These are phyloP conservation scores for Blastomussa wellsi DNA, from an alignment of 92 coral and sea anemone genomes.

Conservation along the genomic window DNA sequence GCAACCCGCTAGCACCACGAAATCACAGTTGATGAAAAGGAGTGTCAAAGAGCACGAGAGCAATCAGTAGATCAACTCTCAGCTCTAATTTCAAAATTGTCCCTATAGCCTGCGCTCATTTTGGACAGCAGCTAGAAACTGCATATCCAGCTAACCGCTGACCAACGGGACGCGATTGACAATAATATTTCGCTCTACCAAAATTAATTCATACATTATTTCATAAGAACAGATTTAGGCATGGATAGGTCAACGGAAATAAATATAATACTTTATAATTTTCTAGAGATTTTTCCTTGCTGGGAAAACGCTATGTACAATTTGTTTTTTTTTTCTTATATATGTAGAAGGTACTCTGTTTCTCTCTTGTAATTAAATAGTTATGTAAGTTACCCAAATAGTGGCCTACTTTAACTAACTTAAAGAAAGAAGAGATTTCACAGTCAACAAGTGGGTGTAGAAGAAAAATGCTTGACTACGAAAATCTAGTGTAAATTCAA, in stretches of 20 bases:
- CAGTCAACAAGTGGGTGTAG: not conserved
- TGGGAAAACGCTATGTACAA: slow-evolving; percentile 52
- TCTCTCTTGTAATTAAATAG: slow-evolving; percentile 43
- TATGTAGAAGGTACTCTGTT: slow-evolving; percentile 41
- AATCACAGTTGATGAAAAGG: not conserved
- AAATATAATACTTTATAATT: slow-evolving; percentile 60
- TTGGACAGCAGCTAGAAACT: too few species aligned
- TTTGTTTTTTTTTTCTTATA: slow-evolving; percentile 36
- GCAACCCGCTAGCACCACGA: not conserved
- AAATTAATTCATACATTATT: slow-evolving; percentile 18
- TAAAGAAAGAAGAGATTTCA: not conserved
- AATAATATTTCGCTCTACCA: slow-evolving; percentile 3
- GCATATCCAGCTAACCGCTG: not conserved
- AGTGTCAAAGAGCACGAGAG: slow-evolving; percentile 1
- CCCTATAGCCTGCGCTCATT: slow-evolving; percentile 4
- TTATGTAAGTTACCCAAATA: slow-evolving; percentile 11
- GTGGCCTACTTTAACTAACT: slow-evolving; percentile 13
- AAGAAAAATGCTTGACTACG: not conserved
- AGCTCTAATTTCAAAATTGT: not conserved
- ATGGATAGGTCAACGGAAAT: slow-evolving; percentile 34
- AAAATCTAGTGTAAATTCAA: not conserved
- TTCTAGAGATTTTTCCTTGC: slow-evolving; percentile 47
- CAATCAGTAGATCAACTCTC: slow-evolving; percentile 9
- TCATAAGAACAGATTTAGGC: not conserved
- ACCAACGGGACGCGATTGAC: not conserved